Conservation (phyloP, 1,140 invertebrate species). For the Watersipora subatra region DNA sequence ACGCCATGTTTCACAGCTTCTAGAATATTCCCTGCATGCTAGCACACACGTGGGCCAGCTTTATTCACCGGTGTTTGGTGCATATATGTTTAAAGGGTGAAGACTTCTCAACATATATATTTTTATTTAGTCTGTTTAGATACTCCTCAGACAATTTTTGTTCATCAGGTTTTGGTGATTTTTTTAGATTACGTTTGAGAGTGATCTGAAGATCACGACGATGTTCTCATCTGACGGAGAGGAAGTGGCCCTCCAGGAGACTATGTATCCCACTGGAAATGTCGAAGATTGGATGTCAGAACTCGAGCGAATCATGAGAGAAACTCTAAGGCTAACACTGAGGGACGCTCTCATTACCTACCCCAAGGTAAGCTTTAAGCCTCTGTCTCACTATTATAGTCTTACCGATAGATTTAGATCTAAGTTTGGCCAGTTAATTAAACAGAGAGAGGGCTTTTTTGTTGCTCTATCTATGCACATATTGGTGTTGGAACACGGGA, state of each 20-base stretch:
- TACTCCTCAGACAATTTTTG: too few species aligned
- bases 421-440: constrained; percentile 14
- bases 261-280: constrained; percentile 39
- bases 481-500: too few species aligned
- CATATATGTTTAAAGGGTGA: too few species aligned
- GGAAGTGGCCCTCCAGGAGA: constrained; percentile 33
- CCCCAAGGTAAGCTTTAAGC: constrained; percentile 27
- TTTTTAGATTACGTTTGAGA: constrained; percentile 37
- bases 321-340: constrained; percentile 34
- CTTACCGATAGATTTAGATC: neutral
- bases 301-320: constrained; percentile 38
- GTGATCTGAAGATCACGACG: constrained; percentile 38
- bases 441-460: too few species aligned
- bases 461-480: too few species aligned
- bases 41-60: too few species aligned
- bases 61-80: too few species aligned
- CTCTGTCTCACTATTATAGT: neutral
- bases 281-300: constrained; percentile 43
- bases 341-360: constrained; percentile 33
- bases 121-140: too few species aligned
- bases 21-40: too few species aligned
- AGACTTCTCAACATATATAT: too few species aligned
- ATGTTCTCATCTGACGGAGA: constrained; percentile 42
- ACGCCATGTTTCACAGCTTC: too few species aligned
- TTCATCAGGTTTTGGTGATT: too few species aligned